phyloP scores from a whole-genome alignment of 2,888 invertebrate species.

The Phengaris alcon region DNA sequence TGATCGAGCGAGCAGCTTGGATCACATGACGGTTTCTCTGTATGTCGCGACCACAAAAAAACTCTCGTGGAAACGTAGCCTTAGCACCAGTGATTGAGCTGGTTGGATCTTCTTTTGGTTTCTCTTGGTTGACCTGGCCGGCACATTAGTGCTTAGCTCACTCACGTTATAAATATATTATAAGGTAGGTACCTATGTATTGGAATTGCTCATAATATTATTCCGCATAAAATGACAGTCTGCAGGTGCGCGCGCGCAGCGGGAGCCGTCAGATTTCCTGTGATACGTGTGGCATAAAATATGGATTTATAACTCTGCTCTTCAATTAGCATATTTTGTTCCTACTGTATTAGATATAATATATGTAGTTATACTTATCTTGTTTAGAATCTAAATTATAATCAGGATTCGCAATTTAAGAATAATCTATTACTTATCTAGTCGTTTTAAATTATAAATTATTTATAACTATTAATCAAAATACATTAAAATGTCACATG shows the following conservation, averaged over 20 bases:
- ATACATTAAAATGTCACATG: too few species aligned
- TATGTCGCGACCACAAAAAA: too few species aligned
- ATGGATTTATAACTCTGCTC: slow-evolving; percentile 1
- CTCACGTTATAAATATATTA: neutral
- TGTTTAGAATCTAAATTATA: neutral
- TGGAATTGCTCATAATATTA: neutral
- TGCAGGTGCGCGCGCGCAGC: neutral
- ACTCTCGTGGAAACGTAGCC: too few species aligned
- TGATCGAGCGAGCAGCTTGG: too few species aligned
- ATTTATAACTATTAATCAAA: neutral
- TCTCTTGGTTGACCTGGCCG: neutral
- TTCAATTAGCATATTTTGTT: neutral
- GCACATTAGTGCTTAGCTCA: neutral
- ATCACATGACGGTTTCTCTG: too few species aligned
- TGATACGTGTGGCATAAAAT: slow-evolving; percentile 2
- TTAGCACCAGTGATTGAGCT: too few species aligned
- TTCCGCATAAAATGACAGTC: neutral
- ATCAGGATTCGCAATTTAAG: neutral
- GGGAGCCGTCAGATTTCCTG: slow-evolving; percentile 2
- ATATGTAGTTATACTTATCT: neutral
- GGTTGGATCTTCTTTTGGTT: too few species aligned
- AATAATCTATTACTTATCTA: neutral
- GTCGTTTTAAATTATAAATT: neutral
- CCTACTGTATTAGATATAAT: neutral
- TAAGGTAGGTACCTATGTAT: neutral